These are phyloP conservation scores for Margarornis squamiger DNA, from an alignment of 2,797 vertebrate genomes.

Conservation along the genomic window DNA sequence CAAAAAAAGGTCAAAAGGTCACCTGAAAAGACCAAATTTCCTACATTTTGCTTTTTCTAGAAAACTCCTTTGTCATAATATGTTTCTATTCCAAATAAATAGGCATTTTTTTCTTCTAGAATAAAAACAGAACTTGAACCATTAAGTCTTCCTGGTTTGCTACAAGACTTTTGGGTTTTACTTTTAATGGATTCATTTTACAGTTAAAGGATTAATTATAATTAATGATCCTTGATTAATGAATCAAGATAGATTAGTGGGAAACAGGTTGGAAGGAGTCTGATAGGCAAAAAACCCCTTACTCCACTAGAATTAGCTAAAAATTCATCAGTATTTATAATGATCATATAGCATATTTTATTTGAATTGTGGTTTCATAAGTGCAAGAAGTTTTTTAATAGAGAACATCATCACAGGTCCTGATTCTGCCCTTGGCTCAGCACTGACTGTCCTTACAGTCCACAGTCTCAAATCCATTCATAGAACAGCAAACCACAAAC, in stretches of 20 bases:
- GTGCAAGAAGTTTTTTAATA: not conserved
- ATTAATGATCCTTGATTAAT: not conserved
- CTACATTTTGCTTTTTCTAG: not conserved
- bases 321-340: not conserved
- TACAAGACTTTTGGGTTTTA: not conserved
- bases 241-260: not conserved
- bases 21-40: not conserved
- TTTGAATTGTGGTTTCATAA: not conserved
- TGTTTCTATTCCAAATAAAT: not conserved
- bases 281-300: rapidly evolving
- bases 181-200: not conserved
- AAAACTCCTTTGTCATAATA: not conserved
- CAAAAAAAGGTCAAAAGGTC: not conserved
- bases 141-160: not conserved
- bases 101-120: not conserved
- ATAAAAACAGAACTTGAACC: not conserved
- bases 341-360: not conserved
- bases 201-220: not conserved
- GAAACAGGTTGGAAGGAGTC: not conserved
- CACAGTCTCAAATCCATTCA: not conserved
- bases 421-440: not conserved
- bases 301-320: not conserved
- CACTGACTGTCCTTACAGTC: not conserved
- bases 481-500: not conserved
- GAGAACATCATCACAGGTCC: not conserved